Evolutionary conservation across 2,113 vertebrate genomes (phyloP).

Genomic region (Edolisoma coerulescens): DNA sequence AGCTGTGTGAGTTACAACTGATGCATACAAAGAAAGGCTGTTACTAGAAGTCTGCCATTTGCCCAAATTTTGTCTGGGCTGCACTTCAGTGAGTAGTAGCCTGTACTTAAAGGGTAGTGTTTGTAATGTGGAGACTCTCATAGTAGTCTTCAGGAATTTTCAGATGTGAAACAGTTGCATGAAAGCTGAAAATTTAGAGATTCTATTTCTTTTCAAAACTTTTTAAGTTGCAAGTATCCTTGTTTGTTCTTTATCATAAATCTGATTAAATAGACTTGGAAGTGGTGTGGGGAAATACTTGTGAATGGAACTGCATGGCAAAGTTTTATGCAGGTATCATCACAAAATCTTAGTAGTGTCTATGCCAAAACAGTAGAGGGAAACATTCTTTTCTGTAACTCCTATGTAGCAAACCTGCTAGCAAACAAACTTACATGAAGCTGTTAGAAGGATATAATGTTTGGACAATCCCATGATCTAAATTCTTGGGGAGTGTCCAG

Average conservation of each 20-base stretch:
- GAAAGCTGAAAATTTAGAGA: neutral
- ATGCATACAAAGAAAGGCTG: neutral
- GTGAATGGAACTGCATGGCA: neutral
- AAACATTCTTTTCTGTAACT: neutral
- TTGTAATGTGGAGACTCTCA: neutral
- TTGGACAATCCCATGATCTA: neutral
- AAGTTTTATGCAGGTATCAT: neutral
- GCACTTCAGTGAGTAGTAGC: neutral
- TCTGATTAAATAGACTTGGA: accelerated
- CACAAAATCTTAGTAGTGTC: neutral
- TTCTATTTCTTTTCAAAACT: neutral
- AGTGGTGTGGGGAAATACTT: neutral
- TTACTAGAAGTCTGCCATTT: neutral
- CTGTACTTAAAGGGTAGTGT: neutral
- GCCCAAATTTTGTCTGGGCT: neutral
- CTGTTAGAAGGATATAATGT: neutral
- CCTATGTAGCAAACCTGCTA: neutral
- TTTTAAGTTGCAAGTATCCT: neutral
- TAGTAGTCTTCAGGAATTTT: neutral
- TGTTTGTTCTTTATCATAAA: neutral
- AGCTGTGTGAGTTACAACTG: neutral
- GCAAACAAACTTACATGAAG: neutral
- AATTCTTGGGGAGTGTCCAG: neutral
- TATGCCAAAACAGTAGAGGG: neutral
- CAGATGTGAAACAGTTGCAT: neutral